Base-by-base conservation (phyloP, 2,888 invertebrate genomes). In the Apodemia duryi region DNA sequence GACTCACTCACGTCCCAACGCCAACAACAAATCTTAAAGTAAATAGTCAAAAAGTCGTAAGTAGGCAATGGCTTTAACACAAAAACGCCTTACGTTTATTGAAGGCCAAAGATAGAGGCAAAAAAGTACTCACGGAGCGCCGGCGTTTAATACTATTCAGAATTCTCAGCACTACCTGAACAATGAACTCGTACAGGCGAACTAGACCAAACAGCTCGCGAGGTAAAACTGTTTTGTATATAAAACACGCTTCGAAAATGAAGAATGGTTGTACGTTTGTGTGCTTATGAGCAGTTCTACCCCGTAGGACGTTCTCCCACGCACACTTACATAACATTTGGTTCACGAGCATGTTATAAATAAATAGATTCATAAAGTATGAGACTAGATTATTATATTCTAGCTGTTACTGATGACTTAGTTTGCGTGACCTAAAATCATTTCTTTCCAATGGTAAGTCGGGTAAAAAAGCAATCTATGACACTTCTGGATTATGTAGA, bases 101-200 rank as follows among this genome's bases (percentile, higher is more conserved):
- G 81, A 83, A 82, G 81, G 80, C 81, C 82, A 81, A 84, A 82
- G 75, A 75, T 80, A 67, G 70, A 66, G 70, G 82, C 79, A 85
- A 86, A 88, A 21, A 88, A 88, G 79, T 76, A 67, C 70, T 67
- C 71, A 73, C 75, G 70, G 76, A 82, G 77, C 81, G 80, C 77
- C 76, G 89, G 84, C 88, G 82, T 77, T 88, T 90, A 85, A 76
- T 85, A 74, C 89, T 71, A 74, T 69, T 78, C 76, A 70, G 71
- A 75, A 74, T 73, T 77, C 75, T 62, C 72, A 69, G 61, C 68
- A 64, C 66, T 32, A 66, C 62, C 74, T 81, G 90, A 91, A 91
- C 91, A 91, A 91, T 91, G 91, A 91, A 91, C 91, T 87, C 89
- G 87, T 84, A 85, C 77, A 82, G 86, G 85, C 85, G 83, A 90